Conservation (phyloP, 2,113 vertebrate genomes). For the Chinchilla lanigera region DNA sequence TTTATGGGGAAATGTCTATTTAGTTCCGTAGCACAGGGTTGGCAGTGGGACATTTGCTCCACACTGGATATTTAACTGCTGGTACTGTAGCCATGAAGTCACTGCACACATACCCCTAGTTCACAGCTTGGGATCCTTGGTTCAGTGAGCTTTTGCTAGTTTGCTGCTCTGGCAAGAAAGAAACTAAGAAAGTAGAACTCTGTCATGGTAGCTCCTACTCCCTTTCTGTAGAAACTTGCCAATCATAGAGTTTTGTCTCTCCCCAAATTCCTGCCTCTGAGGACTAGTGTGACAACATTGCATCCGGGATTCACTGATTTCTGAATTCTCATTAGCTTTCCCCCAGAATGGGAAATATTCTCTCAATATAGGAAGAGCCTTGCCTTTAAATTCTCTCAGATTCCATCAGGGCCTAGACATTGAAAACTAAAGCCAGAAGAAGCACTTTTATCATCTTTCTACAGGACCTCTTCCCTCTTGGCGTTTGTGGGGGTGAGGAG, state of each 20-base stretch:
- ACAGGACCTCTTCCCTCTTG: not conserved
- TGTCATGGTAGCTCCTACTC: not conserved
- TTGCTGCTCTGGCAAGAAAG: not conserved
- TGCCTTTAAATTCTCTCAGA: not conserved
- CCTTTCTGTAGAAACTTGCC: not conserved
- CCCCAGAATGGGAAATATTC: not conserved
- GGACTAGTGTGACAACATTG: not conserved
- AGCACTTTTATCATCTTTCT: not conserved
- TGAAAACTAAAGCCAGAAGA: not conserved
- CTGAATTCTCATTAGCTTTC: not conserved
- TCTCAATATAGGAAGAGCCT: not conserved
- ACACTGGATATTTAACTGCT: not conserved
- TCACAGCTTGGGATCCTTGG: not conserved
- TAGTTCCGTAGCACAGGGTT: not conserved
- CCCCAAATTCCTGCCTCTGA: not conserved
- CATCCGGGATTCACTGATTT: not conserved
- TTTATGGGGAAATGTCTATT: not conserved
- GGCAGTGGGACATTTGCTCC: not conserved
- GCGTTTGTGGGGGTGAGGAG: not conserved
- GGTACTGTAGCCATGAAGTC: not conserved
- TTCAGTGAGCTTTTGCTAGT: not conserved
- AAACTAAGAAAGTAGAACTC: not conserved
- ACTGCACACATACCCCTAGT: not conserved
- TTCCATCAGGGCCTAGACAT: not conserved
- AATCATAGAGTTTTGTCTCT: not conserved